A percentile compares a stretch with the other conserved stretches of the same genome.
phyloP scores from a whole-genome alignment of 1,140 invertebrate species.

The Phymastichus coffea region DNA sequence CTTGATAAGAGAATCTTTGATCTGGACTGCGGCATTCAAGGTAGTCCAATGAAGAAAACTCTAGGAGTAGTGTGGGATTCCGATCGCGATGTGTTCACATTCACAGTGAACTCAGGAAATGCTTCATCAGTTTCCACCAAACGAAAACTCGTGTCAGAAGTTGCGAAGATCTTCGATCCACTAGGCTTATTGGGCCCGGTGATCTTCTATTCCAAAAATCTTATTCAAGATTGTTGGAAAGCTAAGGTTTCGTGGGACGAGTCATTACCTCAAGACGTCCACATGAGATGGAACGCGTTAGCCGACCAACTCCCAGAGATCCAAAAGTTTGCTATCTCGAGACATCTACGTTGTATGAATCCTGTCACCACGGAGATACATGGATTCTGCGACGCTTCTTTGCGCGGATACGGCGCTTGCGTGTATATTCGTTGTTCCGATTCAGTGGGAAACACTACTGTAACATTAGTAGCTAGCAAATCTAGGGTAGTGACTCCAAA shows the following conservation, averaged over 20 bases:
- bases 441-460: neutral
- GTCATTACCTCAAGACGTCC: slow-evolving; percentile 8
- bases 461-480: neutral
- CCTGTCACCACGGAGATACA: neutral
- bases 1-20: too few species aligned
- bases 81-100: too few species aligned
- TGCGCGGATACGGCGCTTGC: slow-evolving; percentile 15
- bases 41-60: neutral
- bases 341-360: neutral
- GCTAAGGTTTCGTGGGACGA: slow-evolving; percentile 17
- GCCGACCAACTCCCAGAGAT: neutral
- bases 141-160: slow-evolving; percentile 15
- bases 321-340: neutral
- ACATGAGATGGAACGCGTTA: slow-evolving; percentile 11
- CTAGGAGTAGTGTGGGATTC: too few species aligned
- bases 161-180: slow-evolving; percentile 24
- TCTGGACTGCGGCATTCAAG: too few species aligned
- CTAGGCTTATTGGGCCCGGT: slow-evolving; percentile 17
- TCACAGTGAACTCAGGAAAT: too few species aligned
- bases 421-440: slow-evolving; percentile 3
- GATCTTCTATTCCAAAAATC: slow-evolving; percentile 12
- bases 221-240: slow-evolving; percentile 19
- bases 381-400: slow-evolving; percentile 27
- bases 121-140: too few species aligned
- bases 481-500: slow-evolving; percentile 17